Evolutionary conservation across 1,140 invertebrate genomes (phyloP).

Genomic region (Leptopilina clavipes): DNA sequence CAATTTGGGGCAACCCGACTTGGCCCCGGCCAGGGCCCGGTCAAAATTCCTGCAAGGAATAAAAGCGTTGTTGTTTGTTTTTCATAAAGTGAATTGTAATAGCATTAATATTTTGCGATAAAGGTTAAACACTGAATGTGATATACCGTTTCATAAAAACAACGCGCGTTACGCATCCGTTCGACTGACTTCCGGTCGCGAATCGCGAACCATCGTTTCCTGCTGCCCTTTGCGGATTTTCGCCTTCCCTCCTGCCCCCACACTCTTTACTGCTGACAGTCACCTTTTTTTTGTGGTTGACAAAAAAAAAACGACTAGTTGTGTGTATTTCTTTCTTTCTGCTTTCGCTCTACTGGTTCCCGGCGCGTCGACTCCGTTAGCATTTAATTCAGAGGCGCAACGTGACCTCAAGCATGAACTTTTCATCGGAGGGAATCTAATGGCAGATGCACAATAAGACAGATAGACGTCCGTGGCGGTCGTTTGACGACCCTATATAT

Average conservation of each 20-base stretch:
- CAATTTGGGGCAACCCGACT: too few relatives aligned
- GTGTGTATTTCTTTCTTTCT: constrained; percentile 1
- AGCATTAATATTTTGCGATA: background rate
- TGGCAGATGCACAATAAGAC: constrained; percentile 32
- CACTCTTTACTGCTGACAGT: background rate
- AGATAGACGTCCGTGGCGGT: constrained; percentile 28
- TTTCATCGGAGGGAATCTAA: constrained; percentile 27
- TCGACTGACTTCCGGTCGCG: constrained; percentile 25
- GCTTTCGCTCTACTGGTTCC: constrained; percentile 17
- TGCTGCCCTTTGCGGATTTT: constrained; percentile 26
- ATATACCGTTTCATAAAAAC: constrained; percentile 33
- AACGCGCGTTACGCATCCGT: constrained; percentile 24
- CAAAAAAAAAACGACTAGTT: constrained; percentile 24
- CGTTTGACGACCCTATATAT: constrained; percentile 29
- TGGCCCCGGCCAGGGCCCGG: too few relatives aligned
- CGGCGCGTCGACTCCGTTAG: constrained; percentile 25
- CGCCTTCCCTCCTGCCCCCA: background rate
- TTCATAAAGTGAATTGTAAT: too few relatives aligned
- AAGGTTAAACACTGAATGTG: constrained; percentile 5
- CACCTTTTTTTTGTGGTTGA: constrained; percentile 34
- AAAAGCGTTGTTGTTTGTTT: too few relatives aligned
- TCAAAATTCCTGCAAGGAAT: too few relatives aligned
- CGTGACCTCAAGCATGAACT: constrained; percentile 34
- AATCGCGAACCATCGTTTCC: constrained; percentile 30
- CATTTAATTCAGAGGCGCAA: constrained; percentile 33